Base-by-base conservation (phyloP, 2,113 vertebrate genomes). In the Natator depressus region DNA sequence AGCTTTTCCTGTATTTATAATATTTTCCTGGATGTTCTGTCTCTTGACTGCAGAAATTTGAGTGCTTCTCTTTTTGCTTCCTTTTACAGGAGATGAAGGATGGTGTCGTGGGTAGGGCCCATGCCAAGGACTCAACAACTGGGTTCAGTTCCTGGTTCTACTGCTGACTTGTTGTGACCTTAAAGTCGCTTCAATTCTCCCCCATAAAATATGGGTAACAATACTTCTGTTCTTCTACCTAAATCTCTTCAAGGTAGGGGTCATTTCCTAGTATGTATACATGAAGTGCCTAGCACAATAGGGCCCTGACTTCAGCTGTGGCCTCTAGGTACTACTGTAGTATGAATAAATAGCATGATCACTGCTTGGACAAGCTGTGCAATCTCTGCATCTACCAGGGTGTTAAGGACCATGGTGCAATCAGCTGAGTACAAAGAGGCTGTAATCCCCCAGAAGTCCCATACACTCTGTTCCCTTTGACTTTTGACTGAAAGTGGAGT, bases 381-480 rank as follows among this genome's bases (percentile, higher is more conserved):
- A 94, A 50, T 65, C 46, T 89, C 75, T 13, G 35, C n/a, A 59
- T 20, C 75, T 95, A 57, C 84, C 82, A 93, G n/a, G 38, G 80
- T 29, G 2, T 0, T 1, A 85, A 47, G 42, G 89, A 51, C 84
- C 59, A 80, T 81, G 94, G 88, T 89, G 4, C 8, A 82, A 53
- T 47, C 20, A 91, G 78, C 85, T 50, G 3, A 88, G 80, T 22
- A 47, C 59, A 8, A 25, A 24, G 65, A 86, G 85, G 91, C 91
- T 95, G 83, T 89, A 94, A 93, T 91, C 94, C 93, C 87, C 89
- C 80, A 29, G 90, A 50, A 95, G 85, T 80, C 89, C 78, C 8
- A 3, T 1, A 5, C 24, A 49, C 90, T 80, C 91, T 94, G 92
- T 96, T 87, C 50, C 80, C 89, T 25, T 80, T 42, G 69, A 42